Evolutionary conservation across 2,888 invertebrate species (phyloP).

Genomic region (Cerastis rubricosa): DNA sequence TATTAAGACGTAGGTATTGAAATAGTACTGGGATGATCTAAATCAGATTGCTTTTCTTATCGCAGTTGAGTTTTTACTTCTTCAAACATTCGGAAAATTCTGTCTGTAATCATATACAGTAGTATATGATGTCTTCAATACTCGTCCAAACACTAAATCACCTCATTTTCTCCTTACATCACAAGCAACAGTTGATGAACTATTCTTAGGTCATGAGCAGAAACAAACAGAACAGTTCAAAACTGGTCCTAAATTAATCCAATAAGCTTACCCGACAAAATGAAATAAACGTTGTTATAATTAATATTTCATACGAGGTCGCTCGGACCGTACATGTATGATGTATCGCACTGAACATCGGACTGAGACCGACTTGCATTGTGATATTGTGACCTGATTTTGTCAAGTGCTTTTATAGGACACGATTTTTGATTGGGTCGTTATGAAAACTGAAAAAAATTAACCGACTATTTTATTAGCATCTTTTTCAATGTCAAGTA

Average conservation of each 20-base stretch:
- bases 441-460: neutral
- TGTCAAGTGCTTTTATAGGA: constrained; percentile 62
- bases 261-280: constrained; percentile 48
- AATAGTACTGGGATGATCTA: neutral
- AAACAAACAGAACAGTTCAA: constrained; percentile 36
- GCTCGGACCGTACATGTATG: constrained; percentile 68
- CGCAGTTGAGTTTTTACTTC: neutral
- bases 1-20: neutral
- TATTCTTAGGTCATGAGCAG: constrained; percentile 37
- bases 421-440: constrained; percentile 30
- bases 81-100: neutral
- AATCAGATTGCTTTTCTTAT: neutral
- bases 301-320: constrained; percentile 65
- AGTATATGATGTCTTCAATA: neutral
- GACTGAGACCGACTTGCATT: constrained; percentile 72
- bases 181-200: constrained; percentile 23
- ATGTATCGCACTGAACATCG: constrained; percentile 73
- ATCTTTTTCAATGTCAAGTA: too few species aligned
- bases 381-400: constrained; percentile 79
- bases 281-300: constrained; percentile 58
- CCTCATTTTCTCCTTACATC: neutral
- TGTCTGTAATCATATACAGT: too few species aligned
- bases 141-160: neutral
- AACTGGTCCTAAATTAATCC: constrained; percentile 39
- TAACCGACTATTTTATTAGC: too few species aligned